phyloP scores from a whole-genome alignment of 2,797 vertebrate species.

The Notolabrus celidotus region DNA sequence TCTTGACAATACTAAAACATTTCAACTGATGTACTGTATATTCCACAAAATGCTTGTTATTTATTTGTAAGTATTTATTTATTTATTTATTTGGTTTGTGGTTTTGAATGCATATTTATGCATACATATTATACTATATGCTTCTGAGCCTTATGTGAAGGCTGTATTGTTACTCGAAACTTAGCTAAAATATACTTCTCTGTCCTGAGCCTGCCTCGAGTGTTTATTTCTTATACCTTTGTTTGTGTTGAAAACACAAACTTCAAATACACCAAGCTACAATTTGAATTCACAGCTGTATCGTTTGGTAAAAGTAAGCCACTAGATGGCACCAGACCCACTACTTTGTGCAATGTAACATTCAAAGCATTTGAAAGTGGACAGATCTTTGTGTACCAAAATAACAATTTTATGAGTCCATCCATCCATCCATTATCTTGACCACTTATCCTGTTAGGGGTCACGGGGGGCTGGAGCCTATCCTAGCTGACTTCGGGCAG shows the following conservation, averaged over 20 bases:
- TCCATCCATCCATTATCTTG: too few relatives aligned
- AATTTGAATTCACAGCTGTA: neutral
- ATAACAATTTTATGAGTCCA: too few relatives aligned
- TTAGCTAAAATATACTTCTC: conserved; percentile 85
- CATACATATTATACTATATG: conserved; percentile 83
- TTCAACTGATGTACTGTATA: conserved; percentile 83
- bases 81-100: conserved; percentile 85
- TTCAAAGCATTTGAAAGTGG: too few relatives aligned
- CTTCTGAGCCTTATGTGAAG: conserved; percentile 83
- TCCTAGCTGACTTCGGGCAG: too few relatives aligned
- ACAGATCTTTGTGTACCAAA: too few relatives aligned
- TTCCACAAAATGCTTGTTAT: conserved; percentile 84
- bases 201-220: conserved; percentile 75
- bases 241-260: neutral
- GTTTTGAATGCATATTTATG: conserved; percentile 85
- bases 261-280: neutral
- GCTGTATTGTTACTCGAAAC: conserved; percentile 83
- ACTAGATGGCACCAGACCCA: conserved; percentile 32
- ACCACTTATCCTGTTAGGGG: too few relatives aligned
- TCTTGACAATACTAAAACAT: conserved; percentile 76
- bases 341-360: too few relatives aligned
- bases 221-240: conserved; percentile 22
- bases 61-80: conserved; percentile 86
- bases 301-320: neutral
- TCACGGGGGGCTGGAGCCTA: too few relatives aligned